Evolutionary conservation across 1,140 invertebrate species (phyloP).

Genomic region (Ceratoteleas bidentatus): DNA sequence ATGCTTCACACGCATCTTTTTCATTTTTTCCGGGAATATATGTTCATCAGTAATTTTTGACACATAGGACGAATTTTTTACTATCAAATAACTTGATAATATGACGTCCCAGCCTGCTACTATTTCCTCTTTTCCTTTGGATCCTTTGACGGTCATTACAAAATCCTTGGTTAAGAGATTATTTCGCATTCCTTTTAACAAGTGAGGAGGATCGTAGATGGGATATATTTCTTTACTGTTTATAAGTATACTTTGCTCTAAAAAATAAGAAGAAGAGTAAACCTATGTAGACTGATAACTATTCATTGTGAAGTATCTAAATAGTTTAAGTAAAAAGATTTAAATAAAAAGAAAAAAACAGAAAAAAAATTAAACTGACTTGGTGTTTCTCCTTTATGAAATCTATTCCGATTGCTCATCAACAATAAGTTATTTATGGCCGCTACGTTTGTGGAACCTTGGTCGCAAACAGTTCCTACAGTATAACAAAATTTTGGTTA

Average conservation of each 20-base stretch:
- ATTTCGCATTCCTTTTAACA: slow-evolving; percentile 40
- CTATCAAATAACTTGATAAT: slow-evolving; percentile 7
- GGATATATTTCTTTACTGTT: slow-evolving; percentile 14
- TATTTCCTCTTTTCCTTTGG: not conserved
- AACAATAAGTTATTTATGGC: slow-evolving; percentile 11
- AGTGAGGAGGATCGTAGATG: slow-evolving; percentile 36
- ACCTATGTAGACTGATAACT: too few relatives aligned
- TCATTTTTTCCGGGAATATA: not conserved
- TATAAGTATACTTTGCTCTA: not conserved
- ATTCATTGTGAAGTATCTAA: too few relatives aligned
- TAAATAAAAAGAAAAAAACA: too few relatives aligned
- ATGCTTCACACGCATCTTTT: slow-evolving; percentile 27
- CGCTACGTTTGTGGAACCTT: slow-evolving; percentile 21
- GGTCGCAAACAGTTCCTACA: slow-evolving; percentile 31
- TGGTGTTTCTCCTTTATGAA: slow-evolving; percentile 5
- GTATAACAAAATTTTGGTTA: too few relatives aligned
- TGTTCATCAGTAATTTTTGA: slow-evolving; percentile 18
- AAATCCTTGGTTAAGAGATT: slow-evolving; percentile 33
- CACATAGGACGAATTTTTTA: slow-evolving; percentile 5
- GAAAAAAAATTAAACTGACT: slow-evolving; percentile 1
- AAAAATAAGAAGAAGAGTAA: not conserved
- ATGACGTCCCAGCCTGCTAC: slow-evolving; percentile 15
- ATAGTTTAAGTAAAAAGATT: too few relatives aligned
- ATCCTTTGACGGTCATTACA: not conserved
- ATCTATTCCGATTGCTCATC: not conserved